phyloP scores from a whole-genome alignment of 2,797 vertebrate species.

The Paratrypauchen microcephalus region DNA sequence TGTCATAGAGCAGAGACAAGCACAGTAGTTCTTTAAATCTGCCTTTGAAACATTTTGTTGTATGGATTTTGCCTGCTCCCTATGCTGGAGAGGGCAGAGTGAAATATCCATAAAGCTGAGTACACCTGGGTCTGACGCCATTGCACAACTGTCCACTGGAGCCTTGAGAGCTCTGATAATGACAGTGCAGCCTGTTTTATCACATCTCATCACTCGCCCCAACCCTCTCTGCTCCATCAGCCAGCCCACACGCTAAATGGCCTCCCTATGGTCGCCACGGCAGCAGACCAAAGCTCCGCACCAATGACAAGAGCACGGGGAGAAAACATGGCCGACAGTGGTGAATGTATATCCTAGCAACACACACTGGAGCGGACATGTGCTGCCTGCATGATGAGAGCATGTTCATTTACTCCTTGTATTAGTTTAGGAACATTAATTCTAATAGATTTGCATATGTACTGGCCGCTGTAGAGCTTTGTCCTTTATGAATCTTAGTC shows the following conservation, averaged over 20 bases:
- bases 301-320: slow-evolving; percentile 23
- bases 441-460: slow-evolving; percentile 58
- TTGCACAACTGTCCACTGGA: slow-evolving; percentile 5
- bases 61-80: neutral
- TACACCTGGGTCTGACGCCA: slow-evolving; percentile 1
- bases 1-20: no score
- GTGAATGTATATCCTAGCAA: slow-evolving; percentile 49
- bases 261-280: slow-evolving; percentile 30
- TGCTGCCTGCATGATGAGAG: slow-evolving; percentile 31
- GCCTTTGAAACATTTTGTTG: neutral
- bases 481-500: slow-evolving; percentile 54
- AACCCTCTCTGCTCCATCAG: slow-evolving; percentile 17
- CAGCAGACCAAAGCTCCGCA: slow-evolving; percentile 10
- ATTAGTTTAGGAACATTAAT: slow-evolving; percentile 71
- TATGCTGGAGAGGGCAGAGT: neutral
- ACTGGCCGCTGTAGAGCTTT: slow-evolving; percentile 45
- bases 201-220: slow-evolving; percentile 21
- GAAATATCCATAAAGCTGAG: neutral
- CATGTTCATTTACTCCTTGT: slow-evolving; percentile 53
- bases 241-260: slow-evolving; percentile 5
- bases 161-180: slow-evolving; percentile 9
- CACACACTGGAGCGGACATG: slow-evolving; percentile 29
- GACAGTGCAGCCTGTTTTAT: slow-evolving; percentile 17
- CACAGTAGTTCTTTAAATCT: neutral
- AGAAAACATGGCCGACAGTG: slow-evolving; percentile 34